Percentiles rank a stretch among this genome's conserved stretches.
Conservation (phyloP, 2,113 vertebrate species). For the human (Homo sapiens) region DNA sequence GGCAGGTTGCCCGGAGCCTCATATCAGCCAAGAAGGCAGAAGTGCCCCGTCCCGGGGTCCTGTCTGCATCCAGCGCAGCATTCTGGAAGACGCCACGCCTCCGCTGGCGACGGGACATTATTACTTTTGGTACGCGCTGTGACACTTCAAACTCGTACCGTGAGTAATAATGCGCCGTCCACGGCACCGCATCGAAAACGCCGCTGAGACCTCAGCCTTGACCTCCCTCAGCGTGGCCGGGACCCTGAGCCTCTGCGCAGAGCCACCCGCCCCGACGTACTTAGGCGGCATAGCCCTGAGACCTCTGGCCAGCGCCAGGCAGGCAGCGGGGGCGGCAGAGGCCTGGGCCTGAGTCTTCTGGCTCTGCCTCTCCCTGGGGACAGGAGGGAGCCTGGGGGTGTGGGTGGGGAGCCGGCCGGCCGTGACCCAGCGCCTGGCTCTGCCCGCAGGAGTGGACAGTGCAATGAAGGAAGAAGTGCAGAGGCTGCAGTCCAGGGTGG, state of each 20-base stretch:
- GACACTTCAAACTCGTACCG: slow-evolving; percentile 99
- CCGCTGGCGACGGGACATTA: slow-evolving; percentile 93
- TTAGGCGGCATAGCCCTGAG: background rate
- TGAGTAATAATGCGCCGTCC: slow-evolving; percentile 99
- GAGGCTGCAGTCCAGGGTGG: slow-evolving; percentile 88
- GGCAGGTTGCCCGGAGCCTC: fast-evolving
- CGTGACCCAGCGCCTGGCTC: background rate
- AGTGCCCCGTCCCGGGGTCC: background rate
- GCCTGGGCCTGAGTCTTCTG: too few relatives aligned
- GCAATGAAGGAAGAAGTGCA: slow-evolving; percentile 88
- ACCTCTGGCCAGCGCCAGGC: background rate
- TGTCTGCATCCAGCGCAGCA: fast-evolving
- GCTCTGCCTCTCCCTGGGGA: fast-evolving
- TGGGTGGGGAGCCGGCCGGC: fast-evolving
- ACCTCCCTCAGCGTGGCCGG: fast-evolving
- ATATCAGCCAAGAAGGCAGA: background rate
- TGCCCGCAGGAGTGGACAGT: slow-evolving; percentile 67
- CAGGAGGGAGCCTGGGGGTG: background rate
- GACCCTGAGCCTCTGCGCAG: fast-evolving
- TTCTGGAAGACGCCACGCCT: background rate
- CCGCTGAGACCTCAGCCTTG: fast-evolving
- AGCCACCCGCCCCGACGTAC: fast-evolving
- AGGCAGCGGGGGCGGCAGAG: background rate
- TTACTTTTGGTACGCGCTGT: slow-evolving; percentile 99
- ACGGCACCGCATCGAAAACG: slow-evolving; percentile 81